phyloP scores from a whole-genome alignment of 2,797 vertebrate genomes.

The Sebastes trivittatus region DNA sequence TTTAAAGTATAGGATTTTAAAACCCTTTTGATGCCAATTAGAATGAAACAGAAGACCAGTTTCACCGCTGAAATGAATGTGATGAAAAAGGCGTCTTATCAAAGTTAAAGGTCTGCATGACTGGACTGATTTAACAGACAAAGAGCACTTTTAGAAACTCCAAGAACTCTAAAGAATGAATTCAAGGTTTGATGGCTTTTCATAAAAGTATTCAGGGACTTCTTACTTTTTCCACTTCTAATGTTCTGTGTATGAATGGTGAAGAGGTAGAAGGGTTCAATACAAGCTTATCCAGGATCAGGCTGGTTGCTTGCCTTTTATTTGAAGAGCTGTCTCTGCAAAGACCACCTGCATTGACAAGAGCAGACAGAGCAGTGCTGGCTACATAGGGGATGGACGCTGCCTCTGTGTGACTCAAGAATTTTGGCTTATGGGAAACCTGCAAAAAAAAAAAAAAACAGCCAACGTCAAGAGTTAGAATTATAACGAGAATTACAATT shows the following conservation, averaged over 20 bases:
- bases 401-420: slow-evolving; percentile 87
- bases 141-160: not conserved
- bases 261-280: slow-evolving; percentile 33
- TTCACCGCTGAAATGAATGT: not conserved
- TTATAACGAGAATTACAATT: not conserved
- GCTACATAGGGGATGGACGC: slow-evolving; percentile 92
- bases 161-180: not conserved
- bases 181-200: not conserved
- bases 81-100: not conserved
- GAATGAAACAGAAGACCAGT: not conserved
- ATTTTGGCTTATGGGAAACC: slow-evolving; percentile 89
- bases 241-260: not conserved
- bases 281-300: slow-evolving; percentile 72
- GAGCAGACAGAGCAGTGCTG: slow-evolving; percentile 88
- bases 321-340: slow-evolving; percentile 81
- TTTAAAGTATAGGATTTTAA: not conserved
- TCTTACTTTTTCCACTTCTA: not conserved
- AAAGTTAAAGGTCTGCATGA: not conserved
- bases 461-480: not conserved
- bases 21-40: slow-evolving; percentile 27
- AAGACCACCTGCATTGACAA: slow-evolving; percentile 88
- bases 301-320: slow-evolving; percentile 84
- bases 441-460: slow-evolving; percentile 55
- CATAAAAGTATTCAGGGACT: not conserved
- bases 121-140: not conserved